A percentile compares a stretch with the other conserved stretches of the same genome.
Conservation (phyloP, 2,113 vertebrate genomes). For the Festucalex cinctus region DNA sequence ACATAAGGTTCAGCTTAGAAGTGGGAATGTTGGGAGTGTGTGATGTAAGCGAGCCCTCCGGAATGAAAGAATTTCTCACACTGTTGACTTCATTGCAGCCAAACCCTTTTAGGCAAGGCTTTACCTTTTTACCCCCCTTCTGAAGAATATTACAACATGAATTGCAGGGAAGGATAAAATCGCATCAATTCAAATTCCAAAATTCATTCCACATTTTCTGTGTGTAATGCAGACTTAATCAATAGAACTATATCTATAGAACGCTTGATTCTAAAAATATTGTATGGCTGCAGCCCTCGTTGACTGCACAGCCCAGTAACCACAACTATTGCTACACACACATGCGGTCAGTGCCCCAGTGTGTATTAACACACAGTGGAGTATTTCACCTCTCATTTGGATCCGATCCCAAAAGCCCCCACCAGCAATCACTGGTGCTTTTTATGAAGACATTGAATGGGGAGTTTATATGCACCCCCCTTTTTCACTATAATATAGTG, state of each 20-base stretch:
- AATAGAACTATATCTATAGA: neutral
- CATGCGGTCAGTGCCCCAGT: slow-evolving; percentile 27
- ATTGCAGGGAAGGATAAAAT: neutral
- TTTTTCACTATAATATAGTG: slow-evolving; percentile 7
- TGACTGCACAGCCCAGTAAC: slow-evolving; percentile 46
- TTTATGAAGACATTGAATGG: slow-evolving; percentile 61
- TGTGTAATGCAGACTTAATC: neutral
- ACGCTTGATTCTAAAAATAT: neutral
- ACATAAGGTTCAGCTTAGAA: slow-evolving; percentile 35
- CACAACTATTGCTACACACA: slow-evolving; percentile 4
- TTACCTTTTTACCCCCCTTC: neutral
- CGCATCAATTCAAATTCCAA: neutral
- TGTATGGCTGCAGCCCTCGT: neutral
- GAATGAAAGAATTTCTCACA: slow-evolving; percentile 13
- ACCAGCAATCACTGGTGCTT: slow-evolving; percentile 53
- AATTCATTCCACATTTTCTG: too few species aligned
- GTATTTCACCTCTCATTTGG: slow-evolving; percentile 65
- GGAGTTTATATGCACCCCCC: slow-evolving; percentile 31
- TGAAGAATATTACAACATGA: neutral
- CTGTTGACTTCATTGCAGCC: neutral
- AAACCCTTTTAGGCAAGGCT: neutral
- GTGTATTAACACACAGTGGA: slow-evolving; percentile 48
- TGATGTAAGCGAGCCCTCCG: slow-evolving; percentile 46
- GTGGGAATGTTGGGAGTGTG: slow-evolving; percentile 6
- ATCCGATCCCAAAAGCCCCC: slow-evolving; percentile 40